Evolutionary conservation across 2,797 vertebrate genomes (phyloP).

Genomic region (Myiotriccus ornatus): DNA sequence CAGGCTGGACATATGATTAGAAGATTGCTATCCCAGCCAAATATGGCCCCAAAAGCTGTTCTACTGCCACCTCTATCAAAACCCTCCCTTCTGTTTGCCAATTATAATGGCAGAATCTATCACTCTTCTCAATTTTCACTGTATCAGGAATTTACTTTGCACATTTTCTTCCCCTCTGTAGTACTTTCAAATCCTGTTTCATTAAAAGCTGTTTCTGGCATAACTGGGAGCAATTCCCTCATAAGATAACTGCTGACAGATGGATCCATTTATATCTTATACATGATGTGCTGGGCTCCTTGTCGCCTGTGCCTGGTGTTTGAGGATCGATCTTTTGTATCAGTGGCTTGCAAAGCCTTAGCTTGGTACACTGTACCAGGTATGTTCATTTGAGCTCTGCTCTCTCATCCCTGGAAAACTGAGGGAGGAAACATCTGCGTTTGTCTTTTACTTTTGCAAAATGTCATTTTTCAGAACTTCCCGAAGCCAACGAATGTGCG

Average conservation of each 20-base stretch:
- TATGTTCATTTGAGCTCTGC: background rate
- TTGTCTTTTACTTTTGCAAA: background rate
- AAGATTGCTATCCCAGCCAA: slow-evolving; percentile 28
- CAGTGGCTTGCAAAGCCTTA: background rate
- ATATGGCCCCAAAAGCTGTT: background rate
- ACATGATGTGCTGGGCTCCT: background rate
- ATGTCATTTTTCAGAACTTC: background rate
- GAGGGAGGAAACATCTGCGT: background rate
- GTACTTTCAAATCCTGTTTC: slow-evolving; percentile 27
- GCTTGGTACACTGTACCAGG: background rate
- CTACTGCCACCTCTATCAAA: slow-evolving; percentile 2
- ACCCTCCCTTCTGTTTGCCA: background rate
- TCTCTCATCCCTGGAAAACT: background rate
- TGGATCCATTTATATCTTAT: slow-evolving; percentile 22
- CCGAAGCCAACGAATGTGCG: background rate
- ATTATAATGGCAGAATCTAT: slow-evolving; percentile 18
- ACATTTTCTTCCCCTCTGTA: background rate
- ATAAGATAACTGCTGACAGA: slow-evolving; percentile 25
- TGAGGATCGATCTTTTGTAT: slow-evolving; percentile 1
- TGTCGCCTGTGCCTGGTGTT: slow-evolving; percentile 7
- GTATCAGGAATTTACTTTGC: slow-evolving; percentile 21
- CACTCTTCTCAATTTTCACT: slow-evolving; percentile 29
- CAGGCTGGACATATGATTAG: slow-evolving; percentile 27
- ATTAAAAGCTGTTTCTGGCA: slow-evolving; percentile 41
- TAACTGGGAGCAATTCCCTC: slow-evolving; percentile 46